These are phyloP conservation scores for Sisyra nigra DNA, from an alignment of 2,888 invertebrate genomes.

Conservation along the genomic window DNA sequence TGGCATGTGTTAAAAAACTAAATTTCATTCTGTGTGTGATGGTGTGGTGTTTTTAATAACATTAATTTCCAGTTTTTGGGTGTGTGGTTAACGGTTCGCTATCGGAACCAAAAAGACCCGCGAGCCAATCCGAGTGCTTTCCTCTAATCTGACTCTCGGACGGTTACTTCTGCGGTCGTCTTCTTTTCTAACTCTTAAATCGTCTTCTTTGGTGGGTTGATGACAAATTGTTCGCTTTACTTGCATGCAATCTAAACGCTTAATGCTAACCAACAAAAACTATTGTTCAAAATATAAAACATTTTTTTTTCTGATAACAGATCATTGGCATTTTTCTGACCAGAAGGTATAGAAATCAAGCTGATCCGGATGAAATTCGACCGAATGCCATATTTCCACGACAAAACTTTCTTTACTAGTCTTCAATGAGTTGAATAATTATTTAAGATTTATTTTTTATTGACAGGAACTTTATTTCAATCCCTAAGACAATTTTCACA, in stretches of 20 bases:
- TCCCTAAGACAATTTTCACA: background rate
- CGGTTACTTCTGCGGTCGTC: slow-evolving; percentile 17
- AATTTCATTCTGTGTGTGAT: background rate
- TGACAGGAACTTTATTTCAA: background rate
- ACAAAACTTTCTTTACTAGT: slow-evolving; percentile 27
- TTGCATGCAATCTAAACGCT: background rate
- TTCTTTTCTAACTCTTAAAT: slow-evolving; percentile 5
- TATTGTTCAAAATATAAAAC: no score
- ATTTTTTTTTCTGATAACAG: slow-evolving; percentile 32
- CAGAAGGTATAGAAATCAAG: slow-evolving; percentile 64
- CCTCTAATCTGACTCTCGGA: slow-evolving; percentile 51
- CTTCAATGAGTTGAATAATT: slow-evolving; percentile 14
- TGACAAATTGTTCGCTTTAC: background rate
- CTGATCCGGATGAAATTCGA: slow-evolving; percentile 55
- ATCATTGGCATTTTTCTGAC: slow-evolving; percentile 69
- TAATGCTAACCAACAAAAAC: background rate
- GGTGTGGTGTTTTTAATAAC: slow-evolving; percentile 3
- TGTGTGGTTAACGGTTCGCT: slow-evolving; percentile 90
- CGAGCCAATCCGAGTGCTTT: slow-evolving; percentile 94
- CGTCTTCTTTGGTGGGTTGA: background rate
- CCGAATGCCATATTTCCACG: slow-evolving; percentile 56
- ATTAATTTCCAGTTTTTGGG: slow-evolving; percentile 74
- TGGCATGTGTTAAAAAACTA: background rate
- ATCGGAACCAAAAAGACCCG: slow-evolving; percentile 97
- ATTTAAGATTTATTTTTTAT: background rate